Evolutionary conservation across 2,888 invertebrate species (phyloP).

Genomic region (Petrolisthes manimaculis): DNA sequence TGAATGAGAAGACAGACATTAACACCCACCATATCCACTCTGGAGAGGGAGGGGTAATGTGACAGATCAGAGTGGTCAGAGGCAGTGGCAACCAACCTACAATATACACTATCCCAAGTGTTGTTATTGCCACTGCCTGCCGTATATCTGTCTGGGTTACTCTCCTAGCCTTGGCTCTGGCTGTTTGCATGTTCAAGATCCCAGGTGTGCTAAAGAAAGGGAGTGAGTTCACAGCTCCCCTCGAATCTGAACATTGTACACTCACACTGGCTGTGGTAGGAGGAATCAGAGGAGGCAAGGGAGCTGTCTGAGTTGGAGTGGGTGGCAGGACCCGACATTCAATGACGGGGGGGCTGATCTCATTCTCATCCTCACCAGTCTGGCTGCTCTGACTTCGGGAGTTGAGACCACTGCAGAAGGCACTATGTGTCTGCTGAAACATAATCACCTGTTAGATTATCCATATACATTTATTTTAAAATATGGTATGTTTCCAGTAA

Average conservation of each 20-base stretch:
- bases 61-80: constrained; percentile 13
- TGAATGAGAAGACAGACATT: constrained; percentile 15
- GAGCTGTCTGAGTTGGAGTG: not conserved
- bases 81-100: constrained; percentile 31
- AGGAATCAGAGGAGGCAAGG: not conserved
- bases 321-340: constrained; percentile 37
- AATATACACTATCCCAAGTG: constrained; percentile 16
- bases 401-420: constrained; percentile 43
- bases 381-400: constrained; percentile 48
- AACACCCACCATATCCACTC: constrained; percentile 18
- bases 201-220: not conserved
- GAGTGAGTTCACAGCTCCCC: not conserved
- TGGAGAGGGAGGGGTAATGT: not conserved
- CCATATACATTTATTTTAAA: no score
- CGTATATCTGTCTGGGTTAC: not conserved
- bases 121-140: constrained; percentile 2
- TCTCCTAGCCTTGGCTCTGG: not conserved
- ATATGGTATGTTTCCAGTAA: no score
- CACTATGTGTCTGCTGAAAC: constrained; percentile 37
- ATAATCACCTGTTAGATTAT: no score
- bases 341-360: constrained; percentile 43
- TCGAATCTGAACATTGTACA: constrained; percentile 26
- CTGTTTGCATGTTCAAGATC: not conserved
- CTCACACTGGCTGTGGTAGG: not conserved
- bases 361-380: constrained; percentile 45